Evolutionary conservation across 2,888 invertebrate genomes (phyloP).

Genomic region (Drosophila diplacantha): DNA sequence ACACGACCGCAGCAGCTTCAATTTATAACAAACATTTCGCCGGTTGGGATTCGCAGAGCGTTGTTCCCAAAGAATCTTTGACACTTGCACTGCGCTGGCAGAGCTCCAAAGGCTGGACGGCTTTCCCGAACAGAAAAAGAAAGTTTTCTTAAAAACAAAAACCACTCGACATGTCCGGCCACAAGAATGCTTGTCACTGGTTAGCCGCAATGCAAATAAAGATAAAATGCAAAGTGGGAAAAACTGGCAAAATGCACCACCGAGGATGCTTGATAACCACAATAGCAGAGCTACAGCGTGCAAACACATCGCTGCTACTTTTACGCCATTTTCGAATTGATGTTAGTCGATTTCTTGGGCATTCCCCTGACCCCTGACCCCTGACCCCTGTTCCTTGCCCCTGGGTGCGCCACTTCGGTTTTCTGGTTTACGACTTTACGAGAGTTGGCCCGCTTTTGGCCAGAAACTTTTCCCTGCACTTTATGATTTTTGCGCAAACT

Average conservation of each 20-base stretch:
- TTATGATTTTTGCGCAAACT: conserved; percentile 62
- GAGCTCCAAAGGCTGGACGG: conserved; percentile 11
- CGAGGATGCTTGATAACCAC: conserved; percentile 24
- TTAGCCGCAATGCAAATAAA: conserved; percentile 65
- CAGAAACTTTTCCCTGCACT: conserved; percentile 54
- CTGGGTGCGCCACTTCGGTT: conserved; percentile 6
- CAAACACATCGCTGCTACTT: conserved; percentile 50
- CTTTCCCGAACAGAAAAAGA: conserved; percentile 9
- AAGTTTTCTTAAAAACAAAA: conserved; percentile 55
- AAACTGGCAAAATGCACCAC: conserved; percentile 39
- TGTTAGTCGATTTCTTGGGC: conserved; percentile 50
- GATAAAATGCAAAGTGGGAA: conserved; percentile 48
- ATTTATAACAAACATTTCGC: conserved; percentile 39
- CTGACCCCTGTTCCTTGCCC: background rate
- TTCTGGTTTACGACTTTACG: conserved; percentile 42
- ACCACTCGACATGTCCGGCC: conserved; percentile 40
- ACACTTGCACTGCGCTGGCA: conserved; percentile 36
- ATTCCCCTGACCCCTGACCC: conserved; percentile 1
- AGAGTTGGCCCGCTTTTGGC: conserved; percentile 26
- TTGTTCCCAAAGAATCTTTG: conserved; percentile 23
- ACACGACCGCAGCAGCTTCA: conserved; percentile 35
- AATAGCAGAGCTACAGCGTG: conserved; percentile 26
- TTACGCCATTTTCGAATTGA: conserved; percentile 58
- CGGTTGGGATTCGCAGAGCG: background rate
- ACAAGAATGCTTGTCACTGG: conserved; percentile 49